These are phyloP conservation scores for Coreoperca whiteheadi DNA, from an alignment of 2,113 vertebrate genomes.

Conservation along the genomic window DNA sequence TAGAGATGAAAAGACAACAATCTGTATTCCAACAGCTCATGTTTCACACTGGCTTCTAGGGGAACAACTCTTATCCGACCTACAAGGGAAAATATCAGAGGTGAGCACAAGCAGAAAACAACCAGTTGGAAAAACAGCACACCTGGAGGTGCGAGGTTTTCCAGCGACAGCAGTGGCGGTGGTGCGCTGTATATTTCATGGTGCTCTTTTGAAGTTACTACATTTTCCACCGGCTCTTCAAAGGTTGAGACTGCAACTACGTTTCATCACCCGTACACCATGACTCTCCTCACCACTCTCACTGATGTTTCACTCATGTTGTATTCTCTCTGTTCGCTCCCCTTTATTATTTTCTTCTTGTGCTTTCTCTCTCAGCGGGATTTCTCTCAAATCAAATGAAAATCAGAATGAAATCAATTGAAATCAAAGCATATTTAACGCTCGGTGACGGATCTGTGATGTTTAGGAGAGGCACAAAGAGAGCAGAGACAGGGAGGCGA, in stretches of 20 bases:
- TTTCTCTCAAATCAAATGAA: slow-evolving; percentile 51
- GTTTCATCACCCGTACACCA: slow-evolving; percentile 63
- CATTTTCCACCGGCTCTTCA: slow-evolving; percentile 76
- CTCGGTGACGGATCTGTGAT: slow-evolving; percentile 40
- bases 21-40: slow-evolving; percentile 34
- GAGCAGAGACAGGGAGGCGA: slow-evolving; percentile 26
- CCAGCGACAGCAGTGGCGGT: slow-evolving; percentile 34
- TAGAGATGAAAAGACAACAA: slow-evolving; percentile 37
- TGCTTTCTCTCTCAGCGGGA: slow-evolving; percentile 25
- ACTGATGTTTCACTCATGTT: slow-evolving; percentile 62
- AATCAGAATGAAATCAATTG: slow-evolving; percentile 20
- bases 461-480: slow-evolving; percentile 33
- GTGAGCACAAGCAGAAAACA: slow-evolving; percentile 53
- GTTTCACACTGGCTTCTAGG: slow-evolving; percentile 45
- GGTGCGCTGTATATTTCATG: slow-evolving; percentile 79
- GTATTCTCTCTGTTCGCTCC: slow-evolving; percentile 59
- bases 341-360: too few species aligned
- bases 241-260: slow-evolving; percentile 75
- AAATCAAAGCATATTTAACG: slow-evolving; percentile 55
- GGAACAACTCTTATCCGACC: slow-evolving; percentile 31
- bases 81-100: slow-evolving; percentile 55
- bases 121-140: slow-evolving; percentile 39
- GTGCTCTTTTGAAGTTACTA: slow-evolving; percentile 77
- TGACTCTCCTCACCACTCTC: slow-evolving; percentile 49
- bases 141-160: slow-evolving; percentile 54